Base-by-base conservation (phyloP, 2,113 vertebrate genomes). In the Lagenorhynchus albirostris region DNA sequence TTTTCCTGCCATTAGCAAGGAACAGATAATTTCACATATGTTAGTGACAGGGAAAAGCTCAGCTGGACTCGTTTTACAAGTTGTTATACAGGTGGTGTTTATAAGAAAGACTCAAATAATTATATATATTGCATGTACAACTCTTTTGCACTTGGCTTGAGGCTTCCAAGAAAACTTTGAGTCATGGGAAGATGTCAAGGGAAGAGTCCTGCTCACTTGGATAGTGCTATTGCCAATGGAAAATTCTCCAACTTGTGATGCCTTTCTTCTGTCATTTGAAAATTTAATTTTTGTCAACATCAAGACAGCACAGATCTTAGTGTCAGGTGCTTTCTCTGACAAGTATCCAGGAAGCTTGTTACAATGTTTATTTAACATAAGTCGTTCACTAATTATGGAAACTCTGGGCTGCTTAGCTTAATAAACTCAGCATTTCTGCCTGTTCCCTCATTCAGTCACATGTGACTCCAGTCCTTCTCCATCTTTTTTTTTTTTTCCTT, bases 71-170 rank as follows among this genome's bases (percentile, higher is more conserved):
- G 62, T 84, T 93, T 80, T 96, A 65, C 41, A 96, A 85, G 21
- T 91, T 70, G 21, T 73, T 67, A 80, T 91, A 76, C 21, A 93
- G 71, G 21, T 85, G 33, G 25, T 62, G 12, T 79, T 97, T 83
- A 58, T 81, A 91, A 91, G 41, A 79, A 74, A 76, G 41, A 74
- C 13, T 92, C 26, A 95, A 94, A 85, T 95, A 85, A 94, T 41
- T 73, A 38, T 68, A 21, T 55, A 33, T 79, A 41, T 71, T 55
- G 15, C 60, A 33, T 67, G 60, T 38, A 14, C 23, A 93, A 74
- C 25, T 47, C 36, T 88, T 33, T 96, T 73, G 38, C 20, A 55
- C 31, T 76, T 91, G 77, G 29, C 67, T 73, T 68, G 47, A 81
- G 50, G 36, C 65, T 93, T 65, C 63, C 36, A 79, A 36, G 17